Evolutionary conservation across 2,113 vertebrate genomes (phyloP).

Genomic region (Perca fluviatilis): DNA sequence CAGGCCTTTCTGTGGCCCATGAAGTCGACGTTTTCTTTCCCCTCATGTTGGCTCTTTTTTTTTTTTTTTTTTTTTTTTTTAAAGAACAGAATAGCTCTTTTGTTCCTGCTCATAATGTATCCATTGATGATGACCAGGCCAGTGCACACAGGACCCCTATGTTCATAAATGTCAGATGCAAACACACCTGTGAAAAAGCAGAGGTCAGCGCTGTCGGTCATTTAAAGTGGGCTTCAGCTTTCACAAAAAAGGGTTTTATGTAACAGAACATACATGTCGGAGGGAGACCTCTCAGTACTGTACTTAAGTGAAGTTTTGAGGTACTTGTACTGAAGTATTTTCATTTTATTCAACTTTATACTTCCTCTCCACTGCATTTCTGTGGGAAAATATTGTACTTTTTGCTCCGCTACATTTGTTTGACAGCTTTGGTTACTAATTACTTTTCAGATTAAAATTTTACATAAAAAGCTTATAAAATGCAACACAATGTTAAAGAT

Average conservation of each 20-base stretch:
- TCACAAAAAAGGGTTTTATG: background rate
- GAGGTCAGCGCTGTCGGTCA: constrained; percentile 2
- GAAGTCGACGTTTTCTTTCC: background rate
- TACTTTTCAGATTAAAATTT: no score
- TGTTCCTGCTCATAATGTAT: constrained; percentile 59
- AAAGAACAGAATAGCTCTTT: constrained; percentile 45
- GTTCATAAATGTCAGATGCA: constrained; percentile 62
- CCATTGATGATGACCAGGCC: constrained; percentile 52
- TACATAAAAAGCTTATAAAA: background rate
- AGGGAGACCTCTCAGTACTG: background rate
- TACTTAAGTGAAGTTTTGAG: background rate
- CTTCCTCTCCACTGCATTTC: background rate
- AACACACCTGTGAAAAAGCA: constrained; percentile 58
- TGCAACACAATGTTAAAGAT: background rate
- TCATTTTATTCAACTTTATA: no score
- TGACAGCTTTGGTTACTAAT: background rate
- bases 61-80: no score
- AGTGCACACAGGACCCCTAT: constrained; percentile 40
- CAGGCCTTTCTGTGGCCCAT: background rate
- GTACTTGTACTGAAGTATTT: background rate
- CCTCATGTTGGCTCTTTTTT: background rate
- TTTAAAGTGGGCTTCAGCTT: constrained; percentile 11
- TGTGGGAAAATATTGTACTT: background rate
- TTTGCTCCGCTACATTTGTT: background rate
- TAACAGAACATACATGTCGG: background rate